Evolutionary conservation across 1,140 invertebrate genomes (phyloP), one percentile per base, ranked within the genome.

Genomic region (Linepithema humile): DNA sequence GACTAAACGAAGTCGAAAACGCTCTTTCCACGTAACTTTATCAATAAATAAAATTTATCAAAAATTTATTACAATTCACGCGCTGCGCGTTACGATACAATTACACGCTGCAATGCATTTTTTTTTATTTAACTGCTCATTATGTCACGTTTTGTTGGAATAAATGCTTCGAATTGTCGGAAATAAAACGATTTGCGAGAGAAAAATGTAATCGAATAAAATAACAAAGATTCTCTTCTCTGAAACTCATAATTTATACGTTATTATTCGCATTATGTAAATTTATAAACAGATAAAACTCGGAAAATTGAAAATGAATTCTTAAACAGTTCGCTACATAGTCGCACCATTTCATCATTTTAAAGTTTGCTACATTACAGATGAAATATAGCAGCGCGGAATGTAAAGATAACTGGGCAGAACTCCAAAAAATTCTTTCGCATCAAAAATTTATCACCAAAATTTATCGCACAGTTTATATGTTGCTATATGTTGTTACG

Each of bases 101-200:
- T 69, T 75, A 62, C 38, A 48, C 38, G 40, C 29, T 48, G 40
- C 40, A 23, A 26, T 15, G 35, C 3, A 38, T 50, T 50, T 67
- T 77, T 67, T 77, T 77, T 38, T 38, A 12, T 75, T 62, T n/a
- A 29, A 75, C 5, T n/a, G 20, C n/a, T 72, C 26, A 29, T 38
- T 7, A 6, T 20, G 50, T 57, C 32, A 57, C 35, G 35, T 2
- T 38, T 20, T 15, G 17, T 9, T 15, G 15, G 15, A 38, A 73
- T n/a, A 73, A 55, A 40, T 4, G 35, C 29, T 45, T 40, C 15
- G 17, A 59, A 74, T 29, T 74, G 17, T 74, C 7, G 20, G 7
- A 10, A 38, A 73, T 29, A 38, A 38, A 75, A 77, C 2, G 23
- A 10, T 50, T 77, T 29, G 6, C 6, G n/a, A 29, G 7, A 26